These are phyloP conservation scores for Eueremaeus valkanovi DNA, from an alignment of 2,888 invertebrate genomes.

Conservation along the genomic window DNA sequence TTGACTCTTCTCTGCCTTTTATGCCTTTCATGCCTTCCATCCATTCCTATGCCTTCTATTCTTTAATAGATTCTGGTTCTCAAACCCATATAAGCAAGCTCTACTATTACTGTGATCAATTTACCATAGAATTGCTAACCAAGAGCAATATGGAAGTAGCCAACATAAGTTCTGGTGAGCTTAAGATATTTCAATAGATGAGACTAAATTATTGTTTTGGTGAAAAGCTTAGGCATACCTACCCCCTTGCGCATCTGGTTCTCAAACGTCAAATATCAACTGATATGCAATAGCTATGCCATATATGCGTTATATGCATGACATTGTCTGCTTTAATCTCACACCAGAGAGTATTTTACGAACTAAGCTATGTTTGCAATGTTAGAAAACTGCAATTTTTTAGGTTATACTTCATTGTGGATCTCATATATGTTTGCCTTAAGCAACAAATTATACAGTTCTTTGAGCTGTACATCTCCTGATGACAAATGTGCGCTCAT, in stretches of 20 bases:
- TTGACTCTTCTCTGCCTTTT: slow-evolving; percentile 14
- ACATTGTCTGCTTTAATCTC: slow-evolving; percentile 28
- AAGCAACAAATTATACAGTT: slow-evolving; percentile 31
- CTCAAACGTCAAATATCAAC: slow-evolving; percentile 21
- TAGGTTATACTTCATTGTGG: slow-evolving; percentile 16
- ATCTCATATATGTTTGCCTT: not conserved
- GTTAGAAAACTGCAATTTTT: slow-evolving; percentile 29
- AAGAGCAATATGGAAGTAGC: too few relatives aligned
- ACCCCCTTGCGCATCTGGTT: too few relatives aligned
- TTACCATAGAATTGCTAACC: too few relatives aligned
- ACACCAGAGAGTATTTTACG: slow-evolving; percentile 29
- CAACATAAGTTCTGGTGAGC: too few relatives aligned
- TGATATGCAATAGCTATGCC: not conserved
- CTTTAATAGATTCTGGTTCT: slow-evolving; percentile 26
- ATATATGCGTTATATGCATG: slow-evolving; percentile 15
- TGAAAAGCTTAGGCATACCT: too few relatives aligned
- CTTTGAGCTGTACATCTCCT: slow-evolving; percentile 17
- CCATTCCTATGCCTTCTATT: not conserved
- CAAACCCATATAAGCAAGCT: too few relatives aligned
- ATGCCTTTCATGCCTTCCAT: too few relatives aligned
- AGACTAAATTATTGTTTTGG: too few relatives aligned
- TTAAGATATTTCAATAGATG: too few relatives aligned
- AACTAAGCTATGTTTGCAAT: not conserved
- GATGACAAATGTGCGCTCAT: slow-evolving; percentile 22
- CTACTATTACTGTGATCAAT: too few relatives aligned